Evolutionary conservation across 1,140 invertebrate genomes (phyloP).

Genomic region (Megathymus violae): DNA sequence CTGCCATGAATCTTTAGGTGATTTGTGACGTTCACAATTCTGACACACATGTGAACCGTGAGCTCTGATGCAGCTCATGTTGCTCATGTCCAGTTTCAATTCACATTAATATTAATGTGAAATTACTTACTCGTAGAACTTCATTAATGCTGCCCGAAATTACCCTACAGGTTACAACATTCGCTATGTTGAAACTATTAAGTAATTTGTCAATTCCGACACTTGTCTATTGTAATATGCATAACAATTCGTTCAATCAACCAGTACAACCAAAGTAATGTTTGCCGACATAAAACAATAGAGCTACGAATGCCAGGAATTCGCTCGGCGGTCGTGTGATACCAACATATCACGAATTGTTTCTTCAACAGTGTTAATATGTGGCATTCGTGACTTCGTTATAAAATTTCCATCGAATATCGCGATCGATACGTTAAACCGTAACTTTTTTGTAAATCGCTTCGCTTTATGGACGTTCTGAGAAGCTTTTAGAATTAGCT

Average conservation of each 20-base stretch:
- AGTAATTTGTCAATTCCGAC: not conserved
- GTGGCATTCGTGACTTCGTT: not conserved
- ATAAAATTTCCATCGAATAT: constrained; percentile 1
- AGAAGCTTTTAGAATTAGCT: not conserved
- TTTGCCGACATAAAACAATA: constrained; percentile 6
- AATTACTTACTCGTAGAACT: no score
- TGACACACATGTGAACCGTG: no score
- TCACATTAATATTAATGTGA: no score
- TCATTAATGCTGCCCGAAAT: not conserved
- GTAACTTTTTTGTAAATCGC: not conserved
- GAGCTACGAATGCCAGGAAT: constrained; percentile 2
- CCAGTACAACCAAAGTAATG: constrained; percentile 3
- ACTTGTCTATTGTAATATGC: constrained; percentile 4
- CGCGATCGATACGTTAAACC: not conserved
- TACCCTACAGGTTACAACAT: not conserved
- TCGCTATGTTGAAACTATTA: constrained; percentile 1
- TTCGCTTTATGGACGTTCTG: not conserved
- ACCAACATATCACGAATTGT: not conserved
- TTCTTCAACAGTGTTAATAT: not conserved
- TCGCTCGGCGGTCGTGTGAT: not conserved
- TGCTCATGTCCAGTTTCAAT: no score
- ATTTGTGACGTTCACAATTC: no score
- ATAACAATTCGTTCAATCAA: constrained; percentile 7
- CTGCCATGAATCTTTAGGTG: no score
- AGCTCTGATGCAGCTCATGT: no score